Evolutionary conservation across 1,140 invertebrate genomes (phyloP), one percentile per base, ranked within the genome.

Genomic region (Micrasema longulum): DNA sequence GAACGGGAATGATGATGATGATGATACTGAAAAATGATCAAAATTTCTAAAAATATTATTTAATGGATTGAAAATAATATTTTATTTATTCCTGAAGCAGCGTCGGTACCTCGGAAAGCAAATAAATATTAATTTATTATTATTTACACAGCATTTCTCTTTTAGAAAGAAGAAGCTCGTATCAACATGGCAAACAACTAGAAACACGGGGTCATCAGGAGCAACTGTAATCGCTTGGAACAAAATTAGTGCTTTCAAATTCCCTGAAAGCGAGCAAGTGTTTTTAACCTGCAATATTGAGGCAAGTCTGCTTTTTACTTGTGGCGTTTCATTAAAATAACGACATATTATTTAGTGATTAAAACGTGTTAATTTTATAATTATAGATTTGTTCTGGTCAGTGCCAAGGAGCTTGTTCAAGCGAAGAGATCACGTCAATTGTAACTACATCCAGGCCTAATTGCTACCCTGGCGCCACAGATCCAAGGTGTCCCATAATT

Each of bases 251-350:
- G 91, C 91, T 0, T 92, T 92, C 82, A 89, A 91, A 72, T 92
- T 92, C 78, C 91, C 91, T 1, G 90, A 92, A 66, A 87, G 86
- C 11, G 88, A 88, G 48, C 90, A 92, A 84, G 90, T 92, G 0
- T 91, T 88, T 77, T 78, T 92, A 0, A 91, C 90, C n/a, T 92
- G 91, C 79, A 92, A 92, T 76, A 89, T 92, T 66, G 91, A 92
- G 84, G 87, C 89, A 82, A 78, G n/a, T n/a, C n/a, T n/a, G n/a
- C n/a, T n/a, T n/a, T n/a, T n/a, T n/a, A n/a, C n/a, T n/a, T n/a
- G n/a, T n/a, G n/a, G n/a, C n/a, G n/a, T n/a, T n/a, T n/a, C n/a
- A n/a, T n/a, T n/a, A n/a, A n/a, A n/a, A n/a, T n/a, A n/a, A n/a
- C n/a, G n/a, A n/a, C n/a, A n/a, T n/a, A n/a, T n/a, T n/a, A n/a